Evolutionary conservation across 2,797 vertebrate species (phyloP).

Genomic region (Falco columbarius): DNA sequence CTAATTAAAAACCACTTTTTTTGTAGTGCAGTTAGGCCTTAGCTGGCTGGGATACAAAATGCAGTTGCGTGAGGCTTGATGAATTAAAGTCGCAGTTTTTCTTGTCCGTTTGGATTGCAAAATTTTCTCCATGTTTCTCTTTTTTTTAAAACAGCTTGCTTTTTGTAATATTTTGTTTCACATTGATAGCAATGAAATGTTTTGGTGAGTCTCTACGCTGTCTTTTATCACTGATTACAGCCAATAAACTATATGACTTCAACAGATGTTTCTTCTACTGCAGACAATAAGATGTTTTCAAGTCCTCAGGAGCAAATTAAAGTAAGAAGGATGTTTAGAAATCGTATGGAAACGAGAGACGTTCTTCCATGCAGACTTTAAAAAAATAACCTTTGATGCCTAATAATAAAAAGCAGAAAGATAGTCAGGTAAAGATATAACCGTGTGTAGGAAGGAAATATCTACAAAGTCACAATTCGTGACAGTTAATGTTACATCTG

Average conservation of each 20-base stretch:
- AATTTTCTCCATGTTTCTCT: constrained; percentile 1
- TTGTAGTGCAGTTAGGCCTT: neutral
- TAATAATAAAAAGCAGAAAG: constrained; percentile 68
- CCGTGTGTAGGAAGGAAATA: constrained; percentile 41
- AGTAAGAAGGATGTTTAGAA: constrained; percentile 49
- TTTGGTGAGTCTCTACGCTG: constrained; percentile 43
- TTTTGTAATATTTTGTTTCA: constrained; percentile 27
- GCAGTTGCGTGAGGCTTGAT: constrained; percentile 13
- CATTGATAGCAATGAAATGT: neutral
- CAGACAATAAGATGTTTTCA: constrained; percentile 51
- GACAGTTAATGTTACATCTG: constrained; percentile 14
- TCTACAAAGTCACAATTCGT: constrained; percentile 35
- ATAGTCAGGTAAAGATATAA: constrained; percentile 62
- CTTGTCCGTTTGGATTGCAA: constrained; percentile 10
- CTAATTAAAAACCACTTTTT: constrained; percentile 13
- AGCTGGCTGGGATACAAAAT: neutral
- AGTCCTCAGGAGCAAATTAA: constrained; percentile 65
- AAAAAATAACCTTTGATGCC: constrained; percentile 41
- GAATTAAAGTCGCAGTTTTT: constrained; percentile 39
- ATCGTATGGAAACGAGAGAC: constrained; percentile 15
- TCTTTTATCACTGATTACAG: constrained; percentile 53
- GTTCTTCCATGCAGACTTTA: constrained; percentile 18
- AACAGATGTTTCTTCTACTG: constrained; percentile 70
- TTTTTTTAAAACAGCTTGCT: neutral
- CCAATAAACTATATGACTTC: constrained; percentile 65